phyloP scores from a whole-genome alignment of 2,797 vertebrate species.

The Dromococcyx pavoninus region DNA sequence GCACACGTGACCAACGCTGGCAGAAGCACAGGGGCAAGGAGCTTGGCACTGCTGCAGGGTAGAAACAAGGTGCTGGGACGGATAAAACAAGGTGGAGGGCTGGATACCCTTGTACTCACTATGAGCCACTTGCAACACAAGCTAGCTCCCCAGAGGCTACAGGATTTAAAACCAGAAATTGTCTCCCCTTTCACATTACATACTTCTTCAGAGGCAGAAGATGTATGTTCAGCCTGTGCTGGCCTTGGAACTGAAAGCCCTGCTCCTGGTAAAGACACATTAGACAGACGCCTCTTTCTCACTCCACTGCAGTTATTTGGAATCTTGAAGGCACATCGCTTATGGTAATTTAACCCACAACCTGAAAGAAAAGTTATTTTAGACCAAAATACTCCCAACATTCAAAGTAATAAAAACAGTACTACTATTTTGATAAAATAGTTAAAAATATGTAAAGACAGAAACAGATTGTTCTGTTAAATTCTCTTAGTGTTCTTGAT shows the following conservation, averaged over 20 bases:
- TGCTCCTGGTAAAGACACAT: slow-evolving; percentile 89
- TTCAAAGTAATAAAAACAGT: background rate
- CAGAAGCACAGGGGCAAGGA: no score
- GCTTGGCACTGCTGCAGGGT: no score
- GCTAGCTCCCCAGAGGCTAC: background rate
- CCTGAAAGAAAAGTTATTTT: slow-evolving; percentile 76
- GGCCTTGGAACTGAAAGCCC: slow-evolving; percentile 88
- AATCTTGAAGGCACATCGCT: slow-evolving; percentile 97
- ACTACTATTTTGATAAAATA: background rate
- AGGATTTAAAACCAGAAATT: background rate
- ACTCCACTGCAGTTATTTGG: slow-evolving; percentile 97
- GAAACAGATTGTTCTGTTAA: background rate
- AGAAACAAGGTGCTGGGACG: no score
- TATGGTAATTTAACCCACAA: slow-evolving; percentile 97
- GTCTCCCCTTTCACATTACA: slow-evolving; percentile 31
- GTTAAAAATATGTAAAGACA: background rate
- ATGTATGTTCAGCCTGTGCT: slow-evolving; percentile 81
- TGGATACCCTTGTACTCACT: background rate
- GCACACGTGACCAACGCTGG: no score
- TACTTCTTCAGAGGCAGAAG: slow-evolving; percentile 88
- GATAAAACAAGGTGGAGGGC: no score
- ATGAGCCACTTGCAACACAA: background rate
- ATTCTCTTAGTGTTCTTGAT: background rate
- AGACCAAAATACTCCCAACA: background rate
- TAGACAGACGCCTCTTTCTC: slow-evolving; percentile 92